phyloP scores from a whole-genome alignment of 1,140 invertebrate species.

The Acromyrmex charruanus region DNA sequence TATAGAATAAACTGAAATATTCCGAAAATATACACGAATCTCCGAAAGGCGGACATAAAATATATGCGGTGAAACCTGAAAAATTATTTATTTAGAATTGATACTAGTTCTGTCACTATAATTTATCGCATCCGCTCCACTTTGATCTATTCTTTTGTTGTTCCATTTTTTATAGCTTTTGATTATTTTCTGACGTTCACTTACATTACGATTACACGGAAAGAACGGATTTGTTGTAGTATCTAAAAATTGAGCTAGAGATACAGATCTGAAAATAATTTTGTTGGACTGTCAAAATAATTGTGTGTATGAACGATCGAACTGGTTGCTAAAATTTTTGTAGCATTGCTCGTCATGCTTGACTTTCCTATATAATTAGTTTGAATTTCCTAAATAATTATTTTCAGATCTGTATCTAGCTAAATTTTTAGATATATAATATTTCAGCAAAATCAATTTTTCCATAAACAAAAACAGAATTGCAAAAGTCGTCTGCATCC shows the following conservation, averaged over 20 bases:
- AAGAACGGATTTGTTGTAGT: too few relatives aligned
- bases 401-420: too few relatives aligned
- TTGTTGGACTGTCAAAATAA: too few relatives aligned
- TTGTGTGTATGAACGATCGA: too few relatives aligned
- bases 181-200: constrained; percentile 78
- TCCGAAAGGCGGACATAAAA: constrained; percentile 46
- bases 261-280: too few relatives aligned
- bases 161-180: constrained; percentile 74
- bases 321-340: too few relatives aligned
- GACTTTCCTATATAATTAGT: too few relatives aligned
- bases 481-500: background rate
- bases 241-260: too few relatives aligned
- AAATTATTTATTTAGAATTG: constrained; percentile 78
- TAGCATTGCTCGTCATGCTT: too few relatives aligned
- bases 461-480: background rate
- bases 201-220: background rate
- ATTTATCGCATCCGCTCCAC: constrained; percentile 75
- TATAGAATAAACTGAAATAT: constrained; percentile 25
- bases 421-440: too few relatives aligned
- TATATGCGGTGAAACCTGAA: constrained; percentile 68
- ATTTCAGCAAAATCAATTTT: too few relatives aligned
- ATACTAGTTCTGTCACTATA: constrained; percentile 71
- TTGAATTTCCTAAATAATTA: too few relatives aligned
- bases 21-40: constrained; percentile 26
- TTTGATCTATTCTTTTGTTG: constrained; percentile 15